Conservation (phyloP, 2,888 invertebrate species). For the Cyclophora punctaria region DNA sequence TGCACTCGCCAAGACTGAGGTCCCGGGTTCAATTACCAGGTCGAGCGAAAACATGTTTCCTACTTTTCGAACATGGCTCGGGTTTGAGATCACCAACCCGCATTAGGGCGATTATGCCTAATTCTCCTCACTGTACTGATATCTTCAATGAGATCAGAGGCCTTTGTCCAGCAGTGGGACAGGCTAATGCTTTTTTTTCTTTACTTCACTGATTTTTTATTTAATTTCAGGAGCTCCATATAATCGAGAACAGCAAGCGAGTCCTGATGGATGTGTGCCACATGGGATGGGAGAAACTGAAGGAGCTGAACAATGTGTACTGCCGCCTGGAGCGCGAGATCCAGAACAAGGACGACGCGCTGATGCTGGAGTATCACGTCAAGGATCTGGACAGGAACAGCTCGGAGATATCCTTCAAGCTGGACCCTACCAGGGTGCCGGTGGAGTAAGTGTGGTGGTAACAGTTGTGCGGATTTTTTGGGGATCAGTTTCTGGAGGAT, state of each 20-base stretch:
- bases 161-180: no score
- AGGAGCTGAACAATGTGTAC: slow-evolving; percentile 82
- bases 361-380: slow-evolving; percentile 83
- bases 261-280: slow-evolving; percentile 60
- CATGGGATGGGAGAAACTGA: slow-evolving; percentile 85
- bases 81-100: no score
- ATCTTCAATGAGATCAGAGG: no score
- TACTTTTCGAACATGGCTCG: no score
- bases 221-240: slow-evolving; percentile 56
- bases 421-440: slow-evolving; percentile 84
- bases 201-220: neutral
- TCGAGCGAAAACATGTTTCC: no score
- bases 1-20: no score
- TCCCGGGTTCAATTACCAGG: no score
- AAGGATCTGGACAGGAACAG: slow-evolving; percentile 84
- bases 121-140: no score
- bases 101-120: no score
- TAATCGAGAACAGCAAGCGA: slow-evolving; percentile 64
- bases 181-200: neutral
- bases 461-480: no score
- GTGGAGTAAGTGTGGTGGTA: slow-evolving; percentile 69
- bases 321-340: slow-evolving; percentile 83
- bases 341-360: slow-evolving; percentile 86
- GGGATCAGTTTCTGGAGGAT: no score
- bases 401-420: slow-evolving; percentile 86